Evolutionary conservation across 2,113 vertebrate genomes (phyloP), one percentile per base, ranked within the genome.

Genomic region (Propithecus coquereli): DNA sequence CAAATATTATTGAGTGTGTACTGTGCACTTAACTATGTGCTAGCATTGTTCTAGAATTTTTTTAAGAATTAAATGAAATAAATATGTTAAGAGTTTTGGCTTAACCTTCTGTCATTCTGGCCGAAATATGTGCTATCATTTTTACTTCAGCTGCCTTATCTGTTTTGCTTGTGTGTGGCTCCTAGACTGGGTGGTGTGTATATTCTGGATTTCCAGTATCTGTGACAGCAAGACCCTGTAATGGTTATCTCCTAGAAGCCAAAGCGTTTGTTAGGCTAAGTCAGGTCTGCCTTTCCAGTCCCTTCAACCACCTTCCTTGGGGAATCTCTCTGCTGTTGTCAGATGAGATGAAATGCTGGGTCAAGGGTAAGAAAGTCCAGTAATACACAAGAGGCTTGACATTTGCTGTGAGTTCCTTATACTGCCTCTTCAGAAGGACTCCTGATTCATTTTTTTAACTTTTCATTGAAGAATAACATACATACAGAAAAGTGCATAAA

Each of bases 11-110:
- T 74, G 54, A 96, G 25, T n/a, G 25, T 30, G n/a, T 76, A 17
- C 37, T 52, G 3, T 52, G 13, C 34, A 57, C 34, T 92, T 94
- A 43, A 14, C 25, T 71, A 12, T 80, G 37, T 66, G n/a, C 43
- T 43, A 45, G 23, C 37, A 83, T 83, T 93, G 43, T 80, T 91
- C 17, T 87, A 85, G 23, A n/a, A 54, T 91, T 95, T 59, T 79
- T 90, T 30, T 76, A 89, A 89, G 71, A 63, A 66, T 65, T 90
- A 73, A 92, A 23, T 85, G 85, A 93, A 10, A 77, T 90, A 88
- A 71, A 43, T 52, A 23, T 47, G 47, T 34, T 11, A 87, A 61
- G 65, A 76, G 18, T 96, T 96, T 94, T 94, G 87, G 8, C 30
- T 87, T 54, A 47, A 50, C 23, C 34, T 82, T 94, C 65, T 94